Evolutionary conservation across 2,797 vertebrate species (phyloP), one percentile per base, ranked within the genome.

Genomic region (Anniella stebbinsi): DNA sequence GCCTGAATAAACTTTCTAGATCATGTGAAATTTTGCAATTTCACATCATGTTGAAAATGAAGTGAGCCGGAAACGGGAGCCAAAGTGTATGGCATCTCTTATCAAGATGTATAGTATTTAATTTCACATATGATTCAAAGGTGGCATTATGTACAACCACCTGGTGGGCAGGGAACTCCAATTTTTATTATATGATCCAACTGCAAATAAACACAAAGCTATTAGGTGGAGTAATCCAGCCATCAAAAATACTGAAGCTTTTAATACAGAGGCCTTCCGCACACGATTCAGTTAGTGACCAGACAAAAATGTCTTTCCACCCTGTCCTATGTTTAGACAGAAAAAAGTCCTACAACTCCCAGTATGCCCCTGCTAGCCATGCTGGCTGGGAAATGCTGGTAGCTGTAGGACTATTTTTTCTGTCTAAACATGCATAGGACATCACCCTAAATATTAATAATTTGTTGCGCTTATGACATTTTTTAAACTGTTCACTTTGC

Each of bases 1-100:
- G 91, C 95, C 93, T 91, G 92, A 54, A 84, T 94, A 92, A 93
- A 90, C 87, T 93, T 87, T 90, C 90, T 94, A 92, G 82, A 94
- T 93, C 94, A 88, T 82, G 41, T 93, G 90, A 91, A 92, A 94
- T 85, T 80, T 93, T 95, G 93, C 93, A 92, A 38, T 94, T 90
- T 95, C 91, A 92, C 90, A 48, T 38, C 81, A 23, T n/a, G 30
- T 21, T 90, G 67, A n/a, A 82, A 90, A 88, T 89, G 86, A 70
- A 82, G 88, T 88, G 69, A 92, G 67, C 48, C 25, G 77, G 41
- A 73, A 91, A 86, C 75, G 0, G 0, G 0, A 51, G 36, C 36
- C 15, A 75, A 75, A 36, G 36, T 25, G 10, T 67, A 75, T 72
- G 80, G 84, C 60, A 36, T 66, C 87, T 36, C 7, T 12, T 33